Percentiles rank a stretch among this genome's conserved stretches.
phyloP scores from a whole-genome alignment of 2,888 invertebrate genomes.

The Cryptophagus acutangulus region DNA sequence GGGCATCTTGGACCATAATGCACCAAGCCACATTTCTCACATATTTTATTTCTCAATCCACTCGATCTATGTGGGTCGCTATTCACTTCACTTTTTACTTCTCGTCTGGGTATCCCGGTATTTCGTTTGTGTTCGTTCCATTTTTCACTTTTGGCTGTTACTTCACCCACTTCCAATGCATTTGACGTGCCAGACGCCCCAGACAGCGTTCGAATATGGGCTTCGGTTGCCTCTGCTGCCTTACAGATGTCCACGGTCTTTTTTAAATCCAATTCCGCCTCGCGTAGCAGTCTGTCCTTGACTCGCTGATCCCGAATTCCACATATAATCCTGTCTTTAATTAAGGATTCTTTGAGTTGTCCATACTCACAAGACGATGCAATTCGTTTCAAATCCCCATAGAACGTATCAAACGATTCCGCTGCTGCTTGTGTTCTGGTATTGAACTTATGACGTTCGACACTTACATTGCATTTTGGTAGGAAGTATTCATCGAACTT shows the following conservation, averaged over 20 bases:
- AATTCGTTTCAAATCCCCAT: conserved; percentile 3
- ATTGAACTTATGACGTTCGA: conserved; percentile 16
- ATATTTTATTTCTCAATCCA: conserved; percentile 4
- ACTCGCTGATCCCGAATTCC: conserved; percentile 1
- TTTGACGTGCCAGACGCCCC: too few relatives aligned
- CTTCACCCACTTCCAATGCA: neutral
- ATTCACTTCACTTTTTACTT: too few relatives aligned
- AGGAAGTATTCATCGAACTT: conserved; percentile 21
- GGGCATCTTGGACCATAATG: neutral
- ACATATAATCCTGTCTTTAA: conserved; percentile 3
- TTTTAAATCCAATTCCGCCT: conserved; percentile 7
- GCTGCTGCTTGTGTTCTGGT: conserved; percentile 3
- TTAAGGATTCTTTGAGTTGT: conserved; percentile 1
- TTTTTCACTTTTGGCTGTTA: neutral
- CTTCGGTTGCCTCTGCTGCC: conserved; percentile 12
- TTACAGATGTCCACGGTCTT: conserved; percentile 12
- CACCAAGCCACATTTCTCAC: neutral
- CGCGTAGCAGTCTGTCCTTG: conserved; percentile 1
- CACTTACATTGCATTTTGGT: conserved; percentile 18
- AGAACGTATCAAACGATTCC: conserved; percentile 7
- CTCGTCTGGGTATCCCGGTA: neutral
- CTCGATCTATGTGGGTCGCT: too few relatives aligned
- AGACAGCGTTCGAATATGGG: conserved; percentile 5
- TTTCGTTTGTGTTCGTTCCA: neutral
- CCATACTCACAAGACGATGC: conserved; percentile 5